These are phyloP conservation scores for Lampris incognitus DNA, from an alignment of 2,113 vertebrate species.

Conservation along the genomic window DNA sequence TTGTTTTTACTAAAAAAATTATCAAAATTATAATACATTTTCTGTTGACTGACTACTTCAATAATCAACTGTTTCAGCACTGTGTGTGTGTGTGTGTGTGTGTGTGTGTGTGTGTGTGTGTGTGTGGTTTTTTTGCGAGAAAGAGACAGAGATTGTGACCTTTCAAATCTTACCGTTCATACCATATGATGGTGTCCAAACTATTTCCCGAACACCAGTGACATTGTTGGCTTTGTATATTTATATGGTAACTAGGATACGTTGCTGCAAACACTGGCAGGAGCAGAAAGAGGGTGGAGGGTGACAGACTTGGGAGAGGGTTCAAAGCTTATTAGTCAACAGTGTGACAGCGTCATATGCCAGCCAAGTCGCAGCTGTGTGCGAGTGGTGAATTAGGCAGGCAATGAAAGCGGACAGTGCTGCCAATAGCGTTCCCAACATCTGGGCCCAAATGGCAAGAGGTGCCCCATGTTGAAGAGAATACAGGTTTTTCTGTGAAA, in stretches of 20 bases:
- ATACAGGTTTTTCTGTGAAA: background rate
- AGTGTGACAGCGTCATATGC: conserved; percentile 10
- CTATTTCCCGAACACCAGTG: conserved; percentile 9
- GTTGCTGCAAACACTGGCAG: conserved; percentile 35
- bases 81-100: background rate
- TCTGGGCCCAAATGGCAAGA: conserved; percentile 33
- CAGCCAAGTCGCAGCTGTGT: conserved; percentile 32
- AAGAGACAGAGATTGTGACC: conserved; percentile 10
- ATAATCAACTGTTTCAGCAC: too few species aligned
- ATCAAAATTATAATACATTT: too few species aligned
- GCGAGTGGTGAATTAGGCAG: conserved; percentile 28
- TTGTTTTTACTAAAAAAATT: too few species aligned
- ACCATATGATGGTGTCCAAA: conserved; percentile 31
- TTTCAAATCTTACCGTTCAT: conserved; percentile 23
- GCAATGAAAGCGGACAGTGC: conserved; percentile 5
- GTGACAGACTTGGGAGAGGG: conserved; percentile 31
- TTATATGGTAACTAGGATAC: conserved; percentile 72
- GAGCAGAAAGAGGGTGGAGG: conserved; percentile 36
- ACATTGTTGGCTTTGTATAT: conserved; percentile 62
- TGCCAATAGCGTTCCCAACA: conserved; percentile 34
- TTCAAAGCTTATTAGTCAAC: conserved; percentile 42
- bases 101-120: too few species aligned
- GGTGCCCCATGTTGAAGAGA: background rate
- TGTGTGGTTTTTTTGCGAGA: background rate
- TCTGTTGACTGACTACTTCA: too few species aligned